phyloP scores from a whole-genome alignment of 2,797 vertebrate species.

The Eulemur coronatus region DNA sequence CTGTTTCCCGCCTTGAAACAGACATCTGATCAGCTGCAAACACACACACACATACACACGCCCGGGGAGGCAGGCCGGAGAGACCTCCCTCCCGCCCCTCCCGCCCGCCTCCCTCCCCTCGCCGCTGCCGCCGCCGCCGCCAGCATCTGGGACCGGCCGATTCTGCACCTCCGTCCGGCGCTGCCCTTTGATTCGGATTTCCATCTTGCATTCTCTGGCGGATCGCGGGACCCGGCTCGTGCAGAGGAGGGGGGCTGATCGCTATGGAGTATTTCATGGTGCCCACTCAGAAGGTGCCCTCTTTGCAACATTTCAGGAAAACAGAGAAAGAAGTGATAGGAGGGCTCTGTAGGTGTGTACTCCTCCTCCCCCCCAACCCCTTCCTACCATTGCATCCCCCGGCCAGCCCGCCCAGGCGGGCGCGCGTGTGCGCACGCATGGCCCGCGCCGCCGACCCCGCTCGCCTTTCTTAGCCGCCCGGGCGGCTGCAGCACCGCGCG shows the following conservation, averaged over 20 bases:
- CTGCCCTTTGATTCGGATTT: slow-evolving; percentile 78
- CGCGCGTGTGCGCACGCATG: slow-evolving; percentile 76
- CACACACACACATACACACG: slow-evolving; percentile 68
- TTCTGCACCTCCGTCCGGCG: slow-evolving; percentile 78
- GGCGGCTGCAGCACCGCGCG: slow-evolving; percentile 64
- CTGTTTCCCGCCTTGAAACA: slow-evolving; percentile 99
- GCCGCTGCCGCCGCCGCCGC: slow-evolving; percentile 52
- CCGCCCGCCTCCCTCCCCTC: slow-evolving; percentile 72
- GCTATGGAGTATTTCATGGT: slow-evolving; percentile 99
- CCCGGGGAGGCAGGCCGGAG: slow-evolving; percentile 76
- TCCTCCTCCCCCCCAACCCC: slow-evolving; percentile 58
- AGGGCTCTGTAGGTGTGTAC: slow-evolving; percentile 96
- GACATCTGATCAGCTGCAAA: slow-evolving; percentile 94
- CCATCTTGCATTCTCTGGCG: slow-evolving; percentile 74
- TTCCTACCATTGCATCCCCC: slow-evolving; percentile 67
- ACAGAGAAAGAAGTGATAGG: slow-evolving; percentile 99
- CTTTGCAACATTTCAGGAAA: slow-evolving; percentile 98
- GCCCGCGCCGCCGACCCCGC: slow-evolving; percentile 68
- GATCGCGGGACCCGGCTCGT: slow-evolving; percentile 74
- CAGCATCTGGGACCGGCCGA: slow-evolving; percentile 80
- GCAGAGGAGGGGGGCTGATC: slow-evolving; percentile 85
- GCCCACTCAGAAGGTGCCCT: slow-evolving; percentile 97
- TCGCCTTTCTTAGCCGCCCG: slow-evolving; percentile 73
- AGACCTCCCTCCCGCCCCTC: slow-evolving; percentile 75
- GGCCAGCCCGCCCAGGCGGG: slow-evolving; percentile 60